These are phyloP conservation scores for Cygnus buccinator DNA, from an alignment of 2,113 vertebrate species.

Conservation along the genomic window DNA sequence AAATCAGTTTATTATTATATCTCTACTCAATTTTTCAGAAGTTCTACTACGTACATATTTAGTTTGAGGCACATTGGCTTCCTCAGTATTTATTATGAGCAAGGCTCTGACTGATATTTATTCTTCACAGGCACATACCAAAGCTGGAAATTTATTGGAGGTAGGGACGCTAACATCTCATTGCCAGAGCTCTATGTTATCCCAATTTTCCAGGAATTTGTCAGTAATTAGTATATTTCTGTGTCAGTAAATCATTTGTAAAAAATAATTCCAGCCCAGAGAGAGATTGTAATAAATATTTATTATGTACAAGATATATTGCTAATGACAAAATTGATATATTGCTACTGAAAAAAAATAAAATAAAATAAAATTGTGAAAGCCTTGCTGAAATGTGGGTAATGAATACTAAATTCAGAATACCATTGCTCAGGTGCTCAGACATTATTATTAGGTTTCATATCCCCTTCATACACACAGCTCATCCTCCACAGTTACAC, in stretches of 20 bases:
- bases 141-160: neutral
- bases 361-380: neutral
- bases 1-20: neutral
- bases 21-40: neutral
- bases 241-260: constrained; percentile 11
- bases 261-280: constrained; percentile 5
- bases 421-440: neutral
- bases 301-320: constrained; percentile 9
- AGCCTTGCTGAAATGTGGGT: neutral
- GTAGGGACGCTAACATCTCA: neutral
- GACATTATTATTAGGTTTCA: neutral
- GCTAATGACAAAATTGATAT: constrained; percentile 3
- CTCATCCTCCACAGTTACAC: neutral
- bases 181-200: neutral
- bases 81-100: neutral
- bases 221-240: constrained; percentile 30
- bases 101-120: neutral
- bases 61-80: neutral
- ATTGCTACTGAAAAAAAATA: neutral
- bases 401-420: neutral
- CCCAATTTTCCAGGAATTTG: neutral
- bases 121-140: neutral
- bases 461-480: neutral
- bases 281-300: constrained; percentile 20
- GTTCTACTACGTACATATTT: neutral